Conservation (phyloP, 35 echinoderm and acorn worm genomes). For the Strongylocentrotus purpuratus region DNA sequence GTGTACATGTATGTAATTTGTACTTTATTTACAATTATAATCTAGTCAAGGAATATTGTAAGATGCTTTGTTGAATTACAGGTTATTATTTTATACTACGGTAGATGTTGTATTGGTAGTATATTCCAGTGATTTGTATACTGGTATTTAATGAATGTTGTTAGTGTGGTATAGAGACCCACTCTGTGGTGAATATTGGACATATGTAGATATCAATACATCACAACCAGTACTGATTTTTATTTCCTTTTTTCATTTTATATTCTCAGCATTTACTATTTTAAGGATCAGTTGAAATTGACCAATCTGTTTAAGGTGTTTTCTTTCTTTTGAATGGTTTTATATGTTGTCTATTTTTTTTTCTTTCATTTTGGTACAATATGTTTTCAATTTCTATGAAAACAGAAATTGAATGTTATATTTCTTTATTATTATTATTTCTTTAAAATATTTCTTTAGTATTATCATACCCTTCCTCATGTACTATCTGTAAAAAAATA, state of each 20-base stretch:
- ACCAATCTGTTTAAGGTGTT: too few species aligned
- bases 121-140: not conserved
- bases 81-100: not conserved
- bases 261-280: not conserved
- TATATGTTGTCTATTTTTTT: too few species aligned
- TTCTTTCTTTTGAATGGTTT: too few species aligned
- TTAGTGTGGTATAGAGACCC: not conserved
- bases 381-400: too few species aligned
- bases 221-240: not conserved
- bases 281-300: too few species aligned
- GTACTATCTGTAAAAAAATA: too few species aligned
- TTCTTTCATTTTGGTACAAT: too few species aligned
- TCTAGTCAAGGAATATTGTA: not conserved
- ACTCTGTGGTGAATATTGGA: not conserved
- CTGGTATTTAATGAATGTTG: not conserved
- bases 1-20: too few species aligned
- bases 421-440: too few species aligned
- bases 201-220: not conserved
- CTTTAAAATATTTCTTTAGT: too few species aligned
- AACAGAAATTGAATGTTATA: too few species aligned
- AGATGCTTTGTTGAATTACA: not conserved
- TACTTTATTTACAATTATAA: not conserved
- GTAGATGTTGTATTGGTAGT: not conserved
- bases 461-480: too few species aligned
- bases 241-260: not conserved